Base-by-base conservation (phyloP, 2,797 vertebrate genomes). In the Phrynocephalus vlangalii region DNA sequence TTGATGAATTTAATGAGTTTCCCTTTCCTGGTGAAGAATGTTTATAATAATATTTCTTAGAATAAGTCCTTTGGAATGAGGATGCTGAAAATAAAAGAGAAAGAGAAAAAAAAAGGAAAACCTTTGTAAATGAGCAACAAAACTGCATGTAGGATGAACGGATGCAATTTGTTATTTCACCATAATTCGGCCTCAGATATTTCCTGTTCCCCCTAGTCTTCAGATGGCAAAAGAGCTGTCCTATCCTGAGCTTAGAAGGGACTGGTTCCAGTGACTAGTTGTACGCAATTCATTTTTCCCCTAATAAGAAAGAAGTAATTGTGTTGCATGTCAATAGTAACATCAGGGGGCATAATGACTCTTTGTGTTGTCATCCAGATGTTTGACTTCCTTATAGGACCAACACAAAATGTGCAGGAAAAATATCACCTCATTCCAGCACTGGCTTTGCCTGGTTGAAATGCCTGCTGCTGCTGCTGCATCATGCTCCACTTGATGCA, bases 11-110 rank as follows among this genome's bases (percentile, higher is more conserved):
- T 90, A 97, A 92, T 0, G 97, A 97, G 90, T 97, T 97, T 91
- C 96, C 97, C 94, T 96, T 97, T 97, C 97, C 96, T 92, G 97
- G 95, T 92, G 96, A 96, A 96, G 97, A 95, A 95, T 97, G 93
- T 95, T 98, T 97, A 95, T 97, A 94, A 95, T 98, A 97, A 94
- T 98, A 98, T 95, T 97, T 98, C 96, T 97, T 97, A 91, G 97
- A 95, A 89, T 97, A 98, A 93, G 95, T 97, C 97, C 97, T 98
- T 97, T 99, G 99, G 96, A 98, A 99, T 92, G 92, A 96, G 76
- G 99, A 99, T 26, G 99, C 99, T 99, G 96, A 91, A 94, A 96
- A 79, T 78, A 94, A 92, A 91, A 91, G 85, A 89, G 91, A 22
- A 48, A 24, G 33, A 95, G 87, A 89, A 5, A 66, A 66, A 94